Conservation (phyloP, 2,888 invertebrate genomes). For the Heliconius hortense region DNA sequence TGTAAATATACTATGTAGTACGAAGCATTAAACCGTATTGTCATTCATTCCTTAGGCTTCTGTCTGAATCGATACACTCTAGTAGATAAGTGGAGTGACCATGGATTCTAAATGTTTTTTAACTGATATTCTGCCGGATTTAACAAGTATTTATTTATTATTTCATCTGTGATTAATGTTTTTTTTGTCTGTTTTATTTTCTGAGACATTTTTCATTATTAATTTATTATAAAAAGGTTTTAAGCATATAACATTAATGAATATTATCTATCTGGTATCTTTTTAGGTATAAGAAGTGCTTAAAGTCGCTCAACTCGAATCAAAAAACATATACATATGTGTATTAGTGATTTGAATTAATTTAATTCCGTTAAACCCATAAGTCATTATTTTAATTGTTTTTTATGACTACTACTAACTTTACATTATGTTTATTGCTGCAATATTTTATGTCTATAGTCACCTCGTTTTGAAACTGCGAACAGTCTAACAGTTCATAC, state of each 20-base stretch:
- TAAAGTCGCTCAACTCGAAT: no score
- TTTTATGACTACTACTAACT: not conserved
- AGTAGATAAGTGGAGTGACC: not conserved
- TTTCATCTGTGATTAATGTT: not conserved
- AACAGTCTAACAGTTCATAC: no score
- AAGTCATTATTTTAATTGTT: not conserved
- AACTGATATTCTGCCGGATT: conserved; percentile 31
- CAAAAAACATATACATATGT: not conserved
- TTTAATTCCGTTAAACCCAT: not conserved
- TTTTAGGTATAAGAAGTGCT: no score
- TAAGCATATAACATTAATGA: no score
- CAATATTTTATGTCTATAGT: not conserved
- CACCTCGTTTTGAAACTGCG: no score
- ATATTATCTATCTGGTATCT: no score
- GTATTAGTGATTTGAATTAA: not conserved
- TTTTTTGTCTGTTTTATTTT: not conserved
- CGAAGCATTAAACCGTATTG: not conserved
- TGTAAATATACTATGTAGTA: not conserved
- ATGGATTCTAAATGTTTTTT: conserved; percentile 39
- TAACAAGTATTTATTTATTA: conserved; percentile 33
- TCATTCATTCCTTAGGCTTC: conserved; percentile 25
- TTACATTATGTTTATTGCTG: not conserved
- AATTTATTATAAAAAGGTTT: not conserved
- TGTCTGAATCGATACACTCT: conserved; percentile 20
- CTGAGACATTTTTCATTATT: not conserved